Percentiles rank a stretch among this genome's conserved stretches.
phyloP scores from a whole-genome alignment of 2,888 invertebrate genomes.

The Oeneis ivallda region DNA sequence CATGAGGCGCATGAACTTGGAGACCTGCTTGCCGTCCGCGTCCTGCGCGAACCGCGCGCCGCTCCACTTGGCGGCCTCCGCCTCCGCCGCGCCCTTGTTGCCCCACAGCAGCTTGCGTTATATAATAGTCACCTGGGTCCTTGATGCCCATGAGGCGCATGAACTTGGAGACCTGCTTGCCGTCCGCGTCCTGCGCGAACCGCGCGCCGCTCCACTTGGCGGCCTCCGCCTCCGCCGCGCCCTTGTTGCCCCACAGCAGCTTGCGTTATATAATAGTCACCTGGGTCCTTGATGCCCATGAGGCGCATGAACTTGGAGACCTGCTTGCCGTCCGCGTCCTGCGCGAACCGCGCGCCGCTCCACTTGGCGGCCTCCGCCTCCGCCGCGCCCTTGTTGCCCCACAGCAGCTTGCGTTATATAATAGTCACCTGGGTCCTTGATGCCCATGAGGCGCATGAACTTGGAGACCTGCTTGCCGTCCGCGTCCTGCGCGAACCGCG shows the following conservation, averaged over 20 bases:
- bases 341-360: slow-evolving; percentile 93
- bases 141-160: slow-evolving; percentile 98
- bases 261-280: no score
- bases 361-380: slow-evolving; percentile 83
- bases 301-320: slow-evolving; percentile 97
- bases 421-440: slow-evolving; percentile 84
- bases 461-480: slow-evolving; percentile 96
- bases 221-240: slow-evolving; percentile 70
- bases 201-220: slow-evolving; percentile 91
- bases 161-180: slow-evolving; percentile 96
- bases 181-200: slow-evolving; percentile 95
- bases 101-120: no score
- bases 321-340: slow-evolving; percentile 95
- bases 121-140: slow-evolving; percentile 75
- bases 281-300: slow-evolving; percentile 93
- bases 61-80: slow-evolving; percentile 86
- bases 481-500: slow-evolving; percentile 93
- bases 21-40: slow-evolving; percentile 94
- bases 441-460: slow-evolving; percentile 98
- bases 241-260: slow-evolving; percentile 95
- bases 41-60: slow-evolving; percentile 94
- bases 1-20: slow-evolving; percentile 98
- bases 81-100: slow-evolving; percentile 83
- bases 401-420: no score
- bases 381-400: slow-evolving; percentile 88